A percentile compares a stretch with the other conserved stretches of the same genome.
Conservation (phyloP, 2,888 invertebrate genomes). For the Eulithis testata region DNA sequence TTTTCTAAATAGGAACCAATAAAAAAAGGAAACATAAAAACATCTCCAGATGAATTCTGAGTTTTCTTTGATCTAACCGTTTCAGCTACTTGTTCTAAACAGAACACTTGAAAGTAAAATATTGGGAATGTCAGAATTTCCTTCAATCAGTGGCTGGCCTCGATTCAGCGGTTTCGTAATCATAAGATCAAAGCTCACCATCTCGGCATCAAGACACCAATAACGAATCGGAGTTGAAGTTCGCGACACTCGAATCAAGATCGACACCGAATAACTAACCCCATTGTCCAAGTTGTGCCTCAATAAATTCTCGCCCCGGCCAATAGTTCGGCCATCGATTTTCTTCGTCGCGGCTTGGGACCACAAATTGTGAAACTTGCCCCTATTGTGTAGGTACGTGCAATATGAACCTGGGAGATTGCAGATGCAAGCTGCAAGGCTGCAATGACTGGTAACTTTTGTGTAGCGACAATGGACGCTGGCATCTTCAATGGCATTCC, state of each 20-base stretch:
- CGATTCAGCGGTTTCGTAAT: constrained; percentile 25
- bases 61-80: constrained; percentile 1
- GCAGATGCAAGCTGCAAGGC: constrained; percentile 60
- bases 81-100: constrained; percentile 11
- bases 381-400: constrained; percentile 65
- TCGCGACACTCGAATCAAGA: constrained; percentile 58
- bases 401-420: constrained; percentile 67
- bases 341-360: constrained; percentile 53
- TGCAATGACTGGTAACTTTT: constrained; percentile 68
- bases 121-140: constrained; percentile 23
- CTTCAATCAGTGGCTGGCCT: constrained; percentile 27
- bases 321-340: constrained; percentile 69
- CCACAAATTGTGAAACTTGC: constrained; percentile 73
- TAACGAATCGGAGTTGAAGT: constrained; percentile 47
- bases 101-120: constrained; percentile 35
- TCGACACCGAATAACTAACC: constrained; percentile 64
- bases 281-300: constrained; percentile 65
- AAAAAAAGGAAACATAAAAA: no score
- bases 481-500: constrained; percentile 44
- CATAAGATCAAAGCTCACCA: constrained; percentile 32
- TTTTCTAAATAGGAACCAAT: no score
- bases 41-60: no score
- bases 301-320: constrained; percentile 67
- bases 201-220: constrained; percentile 36
- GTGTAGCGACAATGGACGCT: constrained; percentile 47